These are phyloP conservation scores for Oncorhynchus kisutch DNA, from an alignment of 2,113 vertebrate genomes.

Conservation along the genomic window DNA sequence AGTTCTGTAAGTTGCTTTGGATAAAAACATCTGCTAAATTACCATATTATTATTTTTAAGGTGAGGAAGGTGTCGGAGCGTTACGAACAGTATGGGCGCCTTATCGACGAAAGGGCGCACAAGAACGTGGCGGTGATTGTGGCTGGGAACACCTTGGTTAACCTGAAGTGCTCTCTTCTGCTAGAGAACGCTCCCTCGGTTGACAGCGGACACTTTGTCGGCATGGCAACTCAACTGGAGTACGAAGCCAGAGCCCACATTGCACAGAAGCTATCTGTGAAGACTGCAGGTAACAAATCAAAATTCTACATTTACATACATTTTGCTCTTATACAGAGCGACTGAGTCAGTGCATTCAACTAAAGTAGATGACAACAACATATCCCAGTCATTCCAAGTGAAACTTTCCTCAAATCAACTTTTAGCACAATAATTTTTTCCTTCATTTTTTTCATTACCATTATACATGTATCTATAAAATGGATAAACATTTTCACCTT, in stretches of 20 bases:
- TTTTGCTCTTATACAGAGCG: neutral
- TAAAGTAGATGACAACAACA: constrained; percentile 46
- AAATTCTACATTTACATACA: neutral
- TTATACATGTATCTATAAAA: too few species aligned
- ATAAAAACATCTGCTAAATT: too few species aligned
- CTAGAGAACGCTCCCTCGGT: constrained; percentile 63
- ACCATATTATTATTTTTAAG: constrained; percentile 13
- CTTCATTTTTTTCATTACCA: neutral
- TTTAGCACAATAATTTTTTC: constrained; percentile 58
- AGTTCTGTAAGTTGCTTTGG: too few species aligned
- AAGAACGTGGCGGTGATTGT: constrained; percentile 79
- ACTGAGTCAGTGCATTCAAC: neutral
- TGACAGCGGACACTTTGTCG: constrained; percentile 73
- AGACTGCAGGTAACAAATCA: constrained; percentile 67
- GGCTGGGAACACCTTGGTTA: constrained; percentile 77
- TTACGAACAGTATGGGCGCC: constrained; percentile 75
- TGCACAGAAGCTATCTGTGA: constrained; percentile 78
- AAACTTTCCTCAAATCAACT: too few species aligned
- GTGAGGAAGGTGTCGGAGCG: constrained; percentile 60
- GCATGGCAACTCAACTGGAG: constrained; percentile 76
- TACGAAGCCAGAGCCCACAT: constrained; percentile 76
- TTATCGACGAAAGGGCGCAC: constrained; percentile 78
- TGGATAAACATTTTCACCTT: too few species aligned
- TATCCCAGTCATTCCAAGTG: too few species aligned
- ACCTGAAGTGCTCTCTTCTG: constrained; percentile 80